Conservation (phyloP, 2,113 vertebrate species). For the Carettochelys insculpta region DNA sequence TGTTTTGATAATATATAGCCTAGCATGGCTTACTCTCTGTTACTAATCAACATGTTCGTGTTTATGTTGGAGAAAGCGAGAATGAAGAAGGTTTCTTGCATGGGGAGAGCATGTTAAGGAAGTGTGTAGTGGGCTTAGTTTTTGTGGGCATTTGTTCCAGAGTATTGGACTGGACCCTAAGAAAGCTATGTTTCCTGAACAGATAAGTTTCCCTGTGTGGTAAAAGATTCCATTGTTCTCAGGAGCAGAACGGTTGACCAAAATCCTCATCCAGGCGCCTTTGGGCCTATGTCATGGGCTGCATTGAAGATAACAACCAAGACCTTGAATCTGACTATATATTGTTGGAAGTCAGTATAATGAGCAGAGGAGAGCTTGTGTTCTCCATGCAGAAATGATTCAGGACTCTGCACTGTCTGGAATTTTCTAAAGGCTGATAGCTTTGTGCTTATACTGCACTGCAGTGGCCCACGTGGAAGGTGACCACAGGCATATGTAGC, state of each 20-base stretch:
- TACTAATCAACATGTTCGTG: too few relatives aligned
- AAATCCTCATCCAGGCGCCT: background rate
- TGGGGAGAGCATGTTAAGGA: background rate
- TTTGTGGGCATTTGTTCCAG: background rate
- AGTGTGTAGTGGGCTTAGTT: background rate
- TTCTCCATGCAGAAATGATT: background rate
- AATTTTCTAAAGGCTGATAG: background rate
- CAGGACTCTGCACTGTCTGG: background rate
- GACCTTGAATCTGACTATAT: background rate
- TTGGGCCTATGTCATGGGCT: background rate
- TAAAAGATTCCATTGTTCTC: background rate
- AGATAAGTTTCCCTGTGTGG: background rate
- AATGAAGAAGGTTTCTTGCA: background rate
- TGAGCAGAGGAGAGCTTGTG: background rate
- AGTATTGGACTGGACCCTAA: background rate
- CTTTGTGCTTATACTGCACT: background rate
- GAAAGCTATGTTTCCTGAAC: background rate
- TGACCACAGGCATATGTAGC: rapidly evolving
- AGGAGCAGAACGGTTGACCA: background rate
- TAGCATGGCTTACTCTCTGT: too few relatives aligned
- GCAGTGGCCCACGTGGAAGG: background rate
- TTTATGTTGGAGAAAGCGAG: background rate
- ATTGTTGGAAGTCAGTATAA: rapidly evolving
- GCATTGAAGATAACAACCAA: background rate
- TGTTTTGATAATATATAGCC: too few relatives aligned